Evolutionary conservation across 2,797 vertebrate genomes (phyloP), one percentile per base, ranked within the genome.

Genomic region (Chrysocyon brachyurus): DNA sequence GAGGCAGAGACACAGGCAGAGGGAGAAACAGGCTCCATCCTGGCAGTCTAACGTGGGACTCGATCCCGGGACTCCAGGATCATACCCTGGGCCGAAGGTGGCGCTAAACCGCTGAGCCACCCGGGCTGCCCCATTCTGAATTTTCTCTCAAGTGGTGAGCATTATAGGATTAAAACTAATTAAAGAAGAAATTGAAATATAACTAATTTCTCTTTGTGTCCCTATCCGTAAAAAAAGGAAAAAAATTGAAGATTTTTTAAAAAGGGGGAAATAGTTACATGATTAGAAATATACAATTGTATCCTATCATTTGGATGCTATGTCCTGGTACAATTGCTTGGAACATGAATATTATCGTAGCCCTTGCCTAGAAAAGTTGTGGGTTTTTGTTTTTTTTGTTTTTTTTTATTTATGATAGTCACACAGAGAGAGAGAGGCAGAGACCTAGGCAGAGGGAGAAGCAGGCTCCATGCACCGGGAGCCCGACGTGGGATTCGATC

Each of bases 131-230:
- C 40, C 40, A 1, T 46, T 46, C 40, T 46, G 40, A 46, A 46
- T 46, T 46, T 26, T 96, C 36, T 94, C 19, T 21, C 28, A 95
- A 6, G 57, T 87, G 49, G 36, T 95, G 79, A 94, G 79, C 16
- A 72, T 64, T 87, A 77, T 31, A 90, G 26, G 24, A 52, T 87
- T 92, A 22, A 89, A 82, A 70, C 73, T 86, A 90, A 72, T 93
- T 95, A 85, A 92, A 87, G 75, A 91, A 91, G 28, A 81, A 93
- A 83, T 79, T 85, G 17, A 97, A 92, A 94, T 84, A 90, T 87
- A 96, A 87, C 52, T 92, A 77, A 95, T 91, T 91, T 22, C 22
- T 88, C 81, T 89, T 54, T 14, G 14, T 91, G 56, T 26, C 40
- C 46, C 33, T 92, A n/a, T 57, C 54, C 63, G n/a, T 91, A 87